Base-by-base conservation (phyloP, 2,797 vertebrate genomes). In the Austrolebias charrua region DNA sequence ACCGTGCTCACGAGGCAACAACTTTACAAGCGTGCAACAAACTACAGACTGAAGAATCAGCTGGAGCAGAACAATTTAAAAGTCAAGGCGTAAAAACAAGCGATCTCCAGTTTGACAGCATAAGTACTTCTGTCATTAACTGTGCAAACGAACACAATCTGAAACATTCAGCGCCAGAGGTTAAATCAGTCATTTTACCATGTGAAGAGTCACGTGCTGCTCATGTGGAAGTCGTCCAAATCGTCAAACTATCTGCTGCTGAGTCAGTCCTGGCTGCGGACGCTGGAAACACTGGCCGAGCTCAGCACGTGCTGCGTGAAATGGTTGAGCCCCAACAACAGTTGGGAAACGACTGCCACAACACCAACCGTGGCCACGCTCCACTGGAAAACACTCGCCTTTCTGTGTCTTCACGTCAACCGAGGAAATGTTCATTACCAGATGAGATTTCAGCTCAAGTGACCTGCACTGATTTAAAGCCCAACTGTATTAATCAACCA, bases 281-380 rank as follows among this genome's bases (percentile, higher is more conserved):
- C 56, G 31, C 60, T 71, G 82, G 63, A 80, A 65, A 80, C 63
- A 59, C 66, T 79, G 75, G 64, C 40, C 14, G 19, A 44, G 78
- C 78, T 43, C 63, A 68, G 38, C 28, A 43, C 57, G 48, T 52
- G n/a, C 53, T 16, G 52, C 68, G 78, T 83, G 79, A 69, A 51
- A 79, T 81, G 48, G 24, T 63, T 77, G 84, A 87, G 56, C 16
- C 58, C 54, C 75, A 73, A 63, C 81, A 82, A 69, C 84, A 86
- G 71, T 77, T 88, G 76, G 84, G 83, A 75, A 60, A 20, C 5
- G 46, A 70, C 55, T 28, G 46, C 77, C 63, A 65, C 20, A 45
- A 46, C 54, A 40, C 18, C 44, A 62, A 76, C 76, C 69, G 43
- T 14, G 55, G 66, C 79, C 67, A 51, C 29, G 2, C 29, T 44